phyloP scores from a whole-genome alignment of 1,140 invertebrate species.

The Pogonomyrmex barbatus region DNA sequence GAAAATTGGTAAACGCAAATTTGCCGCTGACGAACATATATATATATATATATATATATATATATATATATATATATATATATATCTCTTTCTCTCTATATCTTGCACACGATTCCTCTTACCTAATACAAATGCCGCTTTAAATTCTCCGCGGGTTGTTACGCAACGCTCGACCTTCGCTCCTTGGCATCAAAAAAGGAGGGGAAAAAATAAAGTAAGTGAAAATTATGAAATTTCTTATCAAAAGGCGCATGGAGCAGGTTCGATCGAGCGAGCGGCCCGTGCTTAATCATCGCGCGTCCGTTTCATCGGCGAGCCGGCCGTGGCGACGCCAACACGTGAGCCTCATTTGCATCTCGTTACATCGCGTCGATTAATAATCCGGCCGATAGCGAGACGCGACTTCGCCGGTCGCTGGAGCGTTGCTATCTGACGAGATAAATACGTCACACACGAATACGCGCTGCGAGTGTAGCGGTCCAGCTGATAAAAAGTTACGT shows the following conservation, averaged over 20 bases:
- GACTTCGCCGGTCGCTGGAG: not conserved
- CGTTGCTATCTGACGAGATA: not conserved
- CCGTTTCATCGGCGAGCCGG: not conserved
- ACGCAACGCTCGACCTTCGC: not conserved
- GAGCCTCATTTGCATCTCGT: slow-evolving; percentile 54
- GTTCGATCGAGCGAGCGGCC: slow-evolving; percentile 14
- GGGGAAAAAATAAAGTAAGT: not conserved
- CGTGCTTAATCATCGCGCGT: slow-evolving; percentile 15
- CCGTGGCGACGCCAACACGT: slow-evolving; percentile 12
- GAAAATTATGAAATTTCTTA: slow-evolving; percentile 42
- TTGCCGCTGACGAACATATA: not conserved
- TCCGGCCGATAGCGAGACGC: slow-evolving; percentile 25
- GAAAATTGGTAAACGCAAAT: not conserved
- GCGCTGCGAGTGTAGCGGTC: slow-evolving; percentile 2
- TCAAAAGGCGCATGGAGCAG: not conserved
- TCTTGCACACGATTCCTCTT: not conserved
- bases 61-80: not conserved
- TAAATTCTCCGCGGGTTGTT: slow-evolving; percentile 3
- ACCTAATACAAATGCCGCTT: not conserved
- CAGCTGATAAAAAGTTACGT: slow-evolving; percentile 33
- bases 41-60: too few species aligned
- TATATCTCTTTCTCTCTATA: not conserved
- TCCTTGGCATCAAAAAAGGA: not conserved
- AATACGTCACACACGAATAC: not conserved
- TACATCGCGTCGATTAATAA: slow-evolving; percentile 49